Evolutionary conservation across 2,797 vertebrate genomes (phyloP), one percentile per base, ranked within the genome.

Genomic region (Sebastiscus albofasciatus): DNA sequence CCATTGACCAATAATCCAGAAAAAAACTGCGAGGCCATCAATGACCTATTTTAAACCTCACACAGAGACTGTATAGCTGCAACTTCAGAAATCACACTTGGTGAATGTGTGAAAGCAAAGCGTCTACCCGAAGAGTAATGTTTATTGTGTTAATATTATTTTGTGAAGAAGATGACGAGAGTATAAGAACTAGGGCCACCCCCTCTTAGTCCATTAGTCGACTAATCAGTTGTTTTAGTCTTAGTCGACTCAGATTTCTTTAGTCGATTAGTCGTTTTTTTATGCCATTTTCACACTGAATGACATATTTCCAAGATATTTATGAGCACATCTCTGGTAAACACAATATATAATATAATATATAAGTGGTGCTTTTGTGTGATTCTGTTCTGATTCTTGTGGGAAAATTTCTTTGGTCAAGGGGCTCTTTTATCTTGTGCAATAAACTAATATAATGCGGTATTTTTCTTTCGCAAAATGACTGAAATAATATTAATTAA

Each of bases 1-100:
- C 83, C 79, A 84, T 93, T 92, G 85, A 93, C 61, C 67, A 81
- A 85, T 81, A 83, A 92, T 73, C 5, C 74, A 90, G 81, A 79
- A 90, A 81, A 52, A 79, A 75, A 68, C 83, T 75, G 66, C 71
- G 59, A 36, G 79, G 61, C 72, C 78, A 82, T 89, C 72, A 84
- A 80, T 84, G 85, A 79, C 54, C 89, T 79, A 86, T 87, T 93
- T 88, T 65, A 66, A 70, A 72, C 27, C 67, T 80, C 78, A 0
- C 46, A 49, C 46, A 46, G n/a, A 84, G 67, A 56, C 77, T 70
- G 69, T 58, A 49, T n/a, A 54, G 24, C 72, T 60, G 46, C 39
- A 56, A 39, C 61, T 71, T 81, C 31, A 62, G 54, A 16, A 33
- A 22, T 55, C 60, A 73, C 71, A 64, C 39, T 72, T 33, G 31